phyloP scores from a whole-genome alignment of 2,888 invertebrate genomes.

The Macrophya alboannulata region DNA sequence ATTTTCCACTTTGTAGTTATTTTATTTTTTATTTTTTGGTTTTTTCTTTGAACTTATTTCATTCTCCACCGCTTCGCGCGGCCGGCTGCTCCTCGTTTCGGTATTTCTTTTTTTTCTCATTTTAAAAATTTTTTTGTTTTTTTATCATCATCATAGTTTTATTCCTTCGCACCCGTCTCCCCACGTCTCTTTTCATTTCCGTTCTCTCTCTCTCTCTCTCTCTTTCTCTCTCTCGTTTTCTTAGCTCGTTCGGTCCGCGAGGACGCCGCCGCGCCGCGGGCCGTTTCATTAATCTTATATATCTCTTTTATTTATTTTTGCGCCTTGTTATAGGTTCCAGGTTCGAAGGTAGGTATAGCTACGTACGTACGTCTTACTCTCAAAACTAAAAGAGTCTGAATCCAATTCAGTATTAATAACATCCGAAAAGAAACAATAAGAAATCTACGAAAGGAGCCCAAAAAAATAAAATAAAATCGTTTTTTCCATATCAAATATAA shows the following conservation, averaged over 20 bases:
- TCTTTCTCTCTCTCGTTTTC: slow-evolving; percentile 59
- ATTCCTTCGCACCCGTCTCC: slow-evolving; percentile 61
- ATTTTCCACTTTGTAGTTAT: slow-evolving; percentile 16
- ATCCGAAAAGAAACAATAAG: neutral
- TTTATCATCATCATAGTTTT: slow-evolving; percentile 53
- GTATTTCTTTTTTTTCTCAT: slow-evolving; percentile 1
- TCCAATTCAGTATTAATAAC: neutral
- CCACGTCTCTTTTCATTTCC: slow-evolving; percentile 64
- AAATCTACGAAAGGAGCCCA: neutral
- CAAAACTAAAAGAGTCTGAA: neutral
- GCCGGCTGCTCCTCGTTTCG: neutral
- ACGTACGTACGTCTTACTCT: slow-evolving; percentile 17
- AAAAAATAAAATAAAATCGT: neutral
- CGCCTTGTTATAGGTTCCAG: slow-evolving; percentile 72
- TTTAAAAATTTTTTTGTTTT: neutral
- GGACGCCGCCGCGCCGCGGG: slow-evolving; percentile 71
- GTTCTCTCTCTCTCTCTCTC: slow-evolving; percentile 53
- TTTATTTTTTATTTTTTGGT: neutral
- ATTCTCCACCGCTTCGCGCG: slow-evolving; percentile 20
- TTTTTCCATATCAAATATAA: too few relatives aligned
- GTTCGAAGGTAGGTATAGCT: slow-evolving; percentile 16
- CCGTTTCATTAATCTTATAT: slow-evolving; percentile 78
- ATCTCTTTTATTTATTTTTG: slow-evolving; percentile 78
- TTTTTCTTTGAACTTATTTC: neutral
- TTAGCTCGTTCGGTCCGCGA: slow-evolving; percentile 72